A percentile compares a stretch with the other conserved stretches of the same genome.
Evolutionary conservation across 2,797 vertebrate genomes (phyloP).

Genomic region (Orientallactaga sibirica): DNA sequence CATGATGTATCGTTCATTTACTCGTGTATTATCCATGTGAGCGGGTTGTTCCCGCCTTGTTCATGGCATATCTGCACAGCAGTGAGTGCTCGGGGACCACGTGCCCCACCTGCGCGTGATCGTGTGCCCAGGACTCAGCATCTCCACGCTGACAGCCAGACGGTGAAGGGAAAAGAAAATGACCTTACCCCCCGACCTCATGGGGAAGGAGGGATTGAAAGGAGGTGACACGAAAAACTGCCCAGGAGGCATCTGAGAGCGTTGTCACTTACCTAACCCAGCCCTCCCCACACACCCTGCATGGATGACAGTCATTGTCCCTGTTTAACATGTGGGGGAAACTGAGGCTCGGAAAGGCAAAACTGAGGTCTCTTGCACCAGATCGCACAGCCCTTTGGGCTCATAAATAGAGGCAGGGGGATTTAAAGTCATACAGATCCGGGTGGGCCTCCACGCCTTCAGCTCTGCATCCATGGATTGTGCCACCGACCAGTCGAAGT

Average conservation of each 20-base stretch:
- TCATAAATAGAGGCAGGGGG: background rate
- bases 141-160: background rate
- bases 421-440: background rate
- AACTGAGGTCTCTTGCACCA: background rate
- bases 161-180: background rate
- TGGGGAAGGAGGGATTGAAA: background rate
- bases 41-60: background rate
- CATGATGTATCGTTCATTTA: background rate
- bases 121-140: background rate
- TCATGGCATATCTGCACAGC: background rate
- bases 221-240: rapidly evolving
- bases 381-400: background rate
- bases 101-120: background rate
- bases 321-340: background rate
- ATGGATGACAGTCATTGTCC: background rate
- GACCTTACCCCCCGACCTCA: background rate
- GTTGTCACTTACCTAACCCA: rapidly evolving
- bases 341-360: background rate
- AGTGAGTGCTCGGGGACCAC: background rate
- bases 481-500: background rate
- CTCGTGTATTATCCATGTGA: background rate
- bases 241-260: no score
- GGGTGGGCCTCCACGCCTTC: rapidly evolving
- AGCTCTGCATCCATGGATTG: background rate
- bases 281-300: background rate